Percentiles rank a stretch among this genome's conserved stretches.
Conservation (phyloP, 2,113 vertebrate species). For the Paedocypris sp. region DNA sequence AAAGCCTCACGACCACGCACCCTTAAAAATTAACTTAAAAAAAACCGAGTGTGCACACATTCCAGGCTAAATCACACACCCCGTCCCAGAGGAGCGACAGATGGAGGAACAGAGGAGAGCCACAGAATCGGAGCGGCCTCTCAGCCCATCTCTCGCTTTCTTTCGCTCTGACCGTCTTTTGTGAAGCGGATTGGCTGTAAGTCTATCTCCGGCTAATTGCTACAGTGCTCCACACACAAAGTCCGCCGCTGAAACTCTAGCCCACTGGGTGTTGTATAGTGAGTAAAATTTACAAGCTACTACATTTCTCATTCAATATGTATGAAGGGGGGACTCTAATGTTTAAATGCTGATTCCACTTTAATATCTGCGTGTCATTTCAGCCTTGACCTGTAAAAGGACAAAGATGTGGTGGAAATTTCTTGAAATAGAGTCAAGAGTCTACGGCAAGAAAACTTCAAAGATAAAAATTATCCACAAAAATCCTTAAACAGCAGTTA, state of each 20-base stretch:
- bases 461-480: no score
- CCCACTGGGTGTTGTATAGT: constrained; percentile 24
- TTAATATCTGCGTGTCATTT: no score
- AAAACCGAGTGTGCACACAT: not conserved
- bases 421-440: no score
- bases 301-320: constrained; percentile 21
- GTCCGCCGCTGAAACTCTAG: constrained; percentile 57
- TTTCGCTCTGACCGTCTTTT: constrained; percentile 42
- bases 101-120: constrained; percentile 49
- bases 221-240: constrained; percentile 56
- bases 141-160: constrained; percentile 3
- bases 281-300: constrained; percentile 22
- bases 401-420: no score
- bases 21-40: constrained; percentile 10
- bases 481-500: no score
- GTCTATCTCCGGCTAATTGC: constrained; percentile 62
- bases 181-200: constrained; percentile 55
- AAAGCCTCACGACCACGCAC: no score
- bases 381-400: no score
- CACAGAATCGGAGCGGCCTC: constrained; percentile 34
- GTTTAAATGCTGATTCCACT: not conserved
- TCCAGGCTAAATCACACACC: constrained; percentile 25
- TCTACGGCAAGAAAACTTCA: no score
- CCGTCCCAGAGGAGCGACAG: constrained; percentile 52
- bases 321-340: not conserved